Base-by-base conservation (phyloP, 1,140 invertebrate species). In the Zaprionus tsacasi region DNA sequence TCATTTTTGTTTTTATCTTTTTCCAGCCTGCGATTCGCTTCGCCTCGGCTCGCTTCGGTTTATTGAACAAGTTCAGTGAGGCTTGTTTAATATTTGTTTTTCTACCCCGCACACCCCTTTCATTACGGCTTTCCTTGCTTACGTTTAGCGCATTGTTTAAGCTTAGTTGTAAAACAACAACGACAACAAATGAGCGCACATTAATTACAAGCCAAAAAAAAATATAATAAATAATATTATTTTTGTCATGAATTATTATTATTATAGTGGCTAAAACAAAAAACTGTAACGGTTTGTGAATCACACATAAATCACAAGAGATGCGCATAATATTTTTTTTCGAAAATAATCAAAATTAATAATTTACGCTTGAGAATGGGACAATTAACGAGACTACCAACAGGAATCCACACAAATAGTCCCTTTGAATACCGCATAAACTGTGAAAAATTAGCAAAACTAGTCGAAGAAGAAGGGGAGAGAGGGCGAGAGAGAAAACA, bases 201-300 rank as follows among this genome's bases (percentile, higher is more conserved):
- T 88, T 88, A 89, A 88, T 88, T 85, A 85, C 69, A 59, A 89
- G 60, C 77, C 60, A 61, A 61, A 65, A 88, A 67, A 70, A 68
- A 68, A 66, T 59, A 64, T 76, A 70, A 56, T 70, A 68, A 73
- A 50, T 64, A 66, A 61, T 58, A 74, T 68, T 65, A 65, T 76
- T 72, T 63, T 65, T 38, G 54, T 61, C 57, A 57, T 48, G 15
- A 45, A 59, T 70, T 63, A 69, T 65, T 60, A 70, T 82, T 69
- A 76, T 82, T 57, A 59, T 69, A 75, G 66, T 54, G 13, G 35
- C 45, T 59, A 59, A 80, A 80, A 88, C 69, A 75, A 83, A 82
- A 70, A 88, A 89, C 61, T 81, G 85, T 88, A 88, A 88, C 85
- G 85, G 85, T 70, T 81, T 83, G 55, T 73, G 66, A 78, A 70